Evolutionary conservation across 2,797 vertebrate species (phyloP).

Genomic region (Periparus ater): DNA sequence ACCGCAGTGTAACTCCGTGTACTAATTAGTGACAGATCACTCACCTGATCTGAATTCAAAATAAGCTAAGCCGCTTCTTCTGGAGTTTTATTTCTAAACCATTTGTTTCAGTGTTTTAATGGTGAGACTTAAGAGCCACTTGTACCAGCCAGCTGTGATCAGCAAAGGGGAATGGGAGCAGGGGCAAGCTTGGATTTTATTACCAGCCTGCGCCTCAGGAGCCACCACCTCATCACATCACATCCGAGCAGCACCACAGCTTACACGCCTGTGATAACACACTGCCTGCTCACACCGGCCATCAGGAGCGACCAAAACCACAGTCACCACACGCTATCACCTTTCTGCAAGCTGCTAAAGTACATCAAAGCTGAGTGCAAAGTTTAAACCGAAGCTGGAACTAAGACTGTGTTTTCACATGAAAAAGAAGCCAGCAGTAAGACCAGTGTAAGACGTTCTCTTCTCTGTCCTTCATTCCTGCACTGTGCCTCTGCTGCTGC

Average conservation of each 20-base stretch:
- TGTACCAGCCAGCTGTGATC: not conserved
- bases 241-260: not conserved
- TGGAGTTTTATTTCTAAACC: not conserved
- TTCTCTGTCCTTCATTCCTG: not conserved
- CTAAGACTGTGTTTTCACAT: not conserved
- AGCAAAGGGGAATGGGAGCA: not conserved
- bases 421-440: not conserved
- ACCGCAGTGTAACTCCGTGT: not conserved
- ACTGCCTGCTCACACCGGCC: not conserved
- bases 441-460: rapidly evolving
- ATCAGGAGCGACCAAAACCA: not conserved
- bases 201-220: not conserved
- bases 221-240: not conserved
- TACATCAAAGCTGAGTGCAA: not conserved
- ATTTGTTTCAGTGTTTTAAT: not conserved
- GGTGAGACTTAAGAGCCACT: not conserved
- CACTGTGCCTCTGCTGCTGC: not conserved
- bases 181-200: not conserved
- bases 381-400: not conserved
- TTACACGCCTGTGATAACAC: not conserved
- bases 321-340: not conserved
- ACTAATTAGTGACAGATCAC: not conserved
- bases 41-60: constrained; percentile 9
- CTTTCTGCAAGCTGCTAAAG: constrained; percentile 5
- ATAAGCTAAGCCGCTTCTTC: not conserved